Evolutionary conservation across 2,888 invertebrate species (phyloP).

Genomic region (Andrena flavipes): DNA sequence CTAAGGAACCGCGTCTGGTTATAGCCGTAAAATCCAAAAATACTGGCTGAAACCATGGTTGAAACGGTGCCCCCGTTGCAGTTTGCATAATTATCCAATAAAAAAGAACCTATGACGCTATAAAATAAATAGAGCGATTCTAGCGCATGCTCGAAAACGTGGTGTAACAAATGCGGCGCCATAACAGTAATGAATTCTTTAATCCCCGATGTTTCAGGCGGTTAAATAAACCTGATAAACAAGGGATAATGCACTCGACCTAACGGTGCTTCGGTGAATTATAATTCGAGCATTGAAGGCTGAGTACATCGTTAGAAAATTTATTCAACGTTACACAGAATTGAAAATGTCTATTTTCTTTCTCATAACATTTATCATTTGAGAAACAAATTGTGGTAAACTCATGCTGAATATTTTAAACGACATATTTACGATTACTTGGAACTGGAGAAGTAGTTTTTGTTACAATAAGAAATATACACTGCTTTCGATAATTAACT

Average conservation of each 20-base stretch:
- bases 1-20: conserved; percentile 45
- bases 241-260: conserved; percentile 9
- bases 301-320: not conserved
- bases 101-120: conserved; percentile 69
- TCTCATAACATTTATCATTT: too few species aligned
- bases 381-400: too few species aligned
- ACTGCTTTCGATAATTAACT: too few species aligned
- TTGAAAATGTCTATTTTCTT: too few species aligned
- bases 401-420: too few species aligned
- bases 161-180: conserved; percentile 49
- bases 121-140: conserved; percentile 75
- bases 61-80: conserved; percentile 35
- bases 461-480: too few species aligned
- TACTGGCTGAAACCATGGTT: conserved; percentile 46
- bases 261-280: not conserved
- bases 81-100: conserved; percentile 76
- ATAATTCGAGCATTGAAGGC: not conserved
- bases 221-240: conserved; percentile 43
- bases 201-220: conserved; percentile 45
- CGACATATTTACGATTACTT: too few species aligned
- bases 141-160: conserved; percentile 55
- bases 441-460: too few species aligned
- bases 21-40: conserved; percentile 43
- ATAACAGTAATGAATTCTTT: conserved; percentile 59
- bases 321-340: not conserved